These are phyloP conservation scores for Leptoclinus maculatus DNA, from an alignment of 2,797 vertebrate species.

Conservation along the genomic window DNA sequence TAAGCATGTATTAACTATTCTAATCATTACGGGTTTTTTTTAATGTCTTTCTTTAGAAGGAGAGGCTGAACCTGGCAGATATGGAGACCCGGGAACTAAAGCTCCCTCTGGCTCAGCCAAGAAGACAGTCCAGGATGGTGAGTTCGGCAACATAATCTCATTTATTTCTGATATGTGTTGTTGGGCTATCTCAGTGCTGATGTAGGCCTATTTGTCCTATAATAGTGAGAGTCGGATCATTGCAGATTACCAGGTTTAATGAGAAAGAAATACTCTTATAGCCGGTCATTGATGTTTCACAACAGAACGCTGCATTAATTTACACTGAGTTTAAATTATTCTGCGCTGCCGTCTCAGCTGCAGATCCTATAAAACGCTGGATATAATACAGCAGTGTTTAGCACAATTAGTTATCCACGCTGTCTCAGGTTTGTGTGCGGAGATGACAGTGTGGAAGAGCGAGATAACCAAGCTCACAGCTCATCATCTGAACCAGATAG, in stretches of 20 bases:
- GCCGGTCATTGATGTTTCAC: constrained; percentile 10
- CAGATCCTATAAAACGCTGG: constrained; percentile 25
- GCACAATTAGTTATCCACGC: constrained; percentile 42
- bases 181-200: constrained; percentile 3
- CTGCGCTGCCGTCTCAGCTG: constrained; percentile 13
- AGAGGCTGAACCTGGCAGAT: constrained; percentile 65
- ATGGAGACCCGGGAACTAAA: constrained; percentile 65
- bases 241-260: constrained; percentile 21
- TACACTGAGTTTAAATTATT: constrained; percentile 29
- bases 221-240: constrained; percentile 6
- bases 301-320: constrained; percentile 8
- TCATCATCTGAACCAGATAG: constrained; percentile 35
- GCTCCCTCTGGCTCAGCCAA: constrained; percentile 62
- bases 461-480: constrained; percentile 55
- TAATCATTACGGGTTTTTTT: not conserved
- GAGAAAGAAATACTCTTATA: constrained; percentile 16
- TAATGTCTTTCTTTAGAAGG: constrained; percentile 59
- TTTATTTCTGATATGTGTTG: constrained; percentile 2
- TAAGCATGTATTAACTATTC: not conserved
- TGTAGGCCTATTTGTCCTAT: not conserved
- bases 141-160: constrained; percentile 43
- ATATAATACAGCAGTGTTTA: constrained; percentile 40
- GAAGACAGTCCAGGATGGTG: constrained; percentile 74
- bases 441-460: constrained; percentile 39
- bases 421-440: constrained; percentile 40